Percentiles rank a stretch among this genome's conserved stretches.
Conservation (phyloP, 2,797 vertebrate species). For the Eulemur albifrons region DNA sequence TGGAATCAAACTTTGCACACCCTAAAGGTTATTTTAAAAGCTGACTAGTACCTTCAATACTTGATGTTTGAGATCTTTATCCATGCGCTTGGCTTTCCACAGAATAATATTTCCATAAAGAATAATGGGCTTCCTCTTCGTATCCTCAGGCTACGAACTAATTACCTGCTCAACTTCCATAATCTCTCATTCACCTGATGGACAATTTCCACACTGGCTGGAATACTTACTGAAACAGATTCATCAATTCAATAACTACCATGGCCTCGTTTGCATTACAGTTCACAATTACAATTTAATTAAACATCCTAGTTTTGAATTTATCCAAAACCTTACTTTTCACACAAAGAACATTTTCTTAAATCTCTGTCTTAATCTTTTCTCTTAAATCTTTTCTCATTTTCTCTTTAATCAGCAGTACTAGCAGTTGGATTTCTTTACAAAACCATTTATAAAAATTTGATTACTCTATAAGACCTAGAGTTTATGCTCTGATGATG, state of each 20-base stretch:
- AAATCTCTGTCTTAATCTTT: background rate
- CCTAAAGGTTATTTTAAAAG: background rate
- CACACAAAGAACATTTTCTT: slow-evolving; percentile 23
- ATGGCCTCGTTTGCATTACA: background rate
- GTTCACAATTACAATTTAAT: background rate
- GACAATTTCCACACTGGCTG: background rate
- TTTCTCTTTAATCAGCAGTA: background rate
- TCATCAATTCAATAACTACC: background rate
- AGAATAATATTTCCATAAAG: background rate
- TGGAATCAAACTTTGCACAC: background rate
- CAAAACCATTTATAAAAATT: background rate
- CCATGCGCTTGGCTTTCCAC: background rate
- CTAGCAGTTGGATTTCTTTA: background rate
- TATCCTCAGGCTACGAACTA: background rate
- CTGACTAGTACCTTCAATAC: background rate
- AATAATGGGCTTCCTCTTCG: background rate
- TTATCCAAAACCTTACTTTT: background rate
- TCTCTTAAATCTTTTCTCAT: background rate
- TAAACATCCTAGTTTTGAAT: background rate
- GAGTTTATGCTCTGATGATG: background rate
- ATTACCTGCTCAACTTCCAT: background rate
- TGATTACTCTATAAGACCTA: background rate
- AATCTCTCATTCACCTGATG: background rate
- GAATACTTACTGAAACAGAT: background rate
- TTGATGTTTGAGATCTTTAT: background rate